Evolutionary conservation across 1,140 invertebrate species (phyloP), one percentile per base, ranked within the genome.

Genomic region (Aradophagus sp.): DNA sequence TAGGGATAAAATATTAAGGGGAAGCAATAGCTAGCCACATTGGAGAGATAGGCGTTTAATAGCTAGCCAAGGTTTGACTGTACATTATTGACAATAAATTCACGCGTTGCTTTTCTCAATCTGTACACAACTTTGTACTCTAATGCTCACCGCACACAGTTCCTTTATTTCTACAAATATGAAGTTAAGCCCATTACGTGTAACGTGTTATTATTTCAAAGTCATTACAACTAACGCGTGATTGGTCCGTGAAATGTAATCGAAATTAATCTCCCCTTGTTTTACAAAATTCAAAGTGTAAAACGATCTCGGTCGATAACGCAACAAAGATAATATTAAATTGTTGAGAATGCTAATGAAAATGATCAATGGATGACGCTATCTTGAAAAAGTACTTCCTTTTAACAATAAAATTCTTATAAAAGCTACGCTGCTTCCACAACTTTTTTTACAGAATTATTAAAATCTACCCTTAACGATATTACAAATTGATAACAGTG

Each of bases 71-170:
- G 7, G 27, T 29, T 10, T 14, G 35, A 65, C 41, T 50, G 58
- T 42, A 0, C 11, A 23, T 12, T 17, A 36, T 38, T 48, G 35
- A 56, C 23, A 66, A 56, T 32, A 56, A 47, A 55, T 34, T 47
- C 36, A 47, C 47, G 55, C 55, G 8, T 19, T 34, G 23, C 35
- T 19, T 19, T 34, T 32, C 35, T 19, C 15, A 15, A 42, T 66
- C 62, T 66, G 52, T 66, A 66, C 62, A 66, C 62, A 66, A 66
- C 45, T 66, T 66, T 66, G 45, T 66, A 66, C 62, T 66, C 13
- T 12, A 41, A 65, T 41, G 5, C 10, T 63, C 36, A 23, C 16
- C 29, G n/a, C 52, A 66, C 52, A 36, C 29, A 56, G 2, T 56
- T 42, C 8, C 32, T n/a, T 38, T 53, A 55, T 32, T 38, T 8